These are phyloP conservation scores for Entomyzon cyanotis DNA, from an alignment of 2,113 vertebrate species.

Conservation along the genomic window DNA sequence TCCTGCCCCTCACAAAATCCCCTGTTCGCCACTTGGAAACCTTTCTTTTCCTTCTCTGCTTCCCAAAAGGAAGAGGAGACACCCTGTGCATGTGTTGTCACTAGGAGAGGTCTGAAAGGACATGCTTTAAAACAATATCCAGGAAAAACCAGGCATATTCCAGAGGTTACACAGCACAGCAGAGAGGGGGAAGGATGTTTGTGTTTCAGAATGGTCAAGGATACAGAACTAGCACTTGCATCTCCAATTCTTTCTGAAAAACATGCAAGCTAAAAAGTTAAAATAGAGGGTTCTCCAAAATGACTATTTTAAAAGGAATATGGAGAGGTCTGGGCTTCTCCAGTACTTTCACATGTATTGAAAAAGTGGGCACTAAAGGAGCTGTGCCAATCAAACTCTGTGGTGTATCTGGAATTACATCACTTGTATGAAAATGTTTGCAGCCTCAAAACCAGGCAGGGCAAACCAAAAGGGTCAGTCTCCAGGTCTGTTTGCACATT, in stretches of 20 bases:
- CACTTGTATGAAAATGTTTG: not conserved
- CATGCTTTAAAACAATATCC: accelerated
- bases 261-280: not conserved
- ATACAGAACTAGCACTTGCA: not conserved
- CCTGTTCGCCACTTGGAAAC: not conserved
- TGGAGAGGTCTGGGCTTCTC: not conserved
- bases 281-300: not conserved
- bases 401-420: not conserved
- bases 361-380: not conserved
- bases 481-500: not conserved
- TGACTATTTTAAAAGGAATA: not conserved
- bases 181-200: not conserved
- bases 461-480: not conserved
- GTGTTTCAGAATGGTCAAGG: not conserved
- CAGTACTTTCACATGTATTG: not conserved
- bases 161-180: not conserved
- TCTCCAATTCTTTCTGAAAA: not conserved
- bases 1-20: not conserved
- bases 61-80: not conserved
- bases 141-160: not conserved
- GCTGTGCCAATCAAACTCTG: not conserved
- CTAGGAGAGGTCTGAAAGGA: not conserved
- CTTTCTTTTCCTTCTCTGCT: not conserved
- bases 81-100: too few species aligned
- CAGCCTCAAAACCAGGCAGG: not conserved